These are phyloP conservation scores for Cetoscarus ocellatus DNA, from an alignment of 2,797 vertebrate species.

Conservation along the genomic window DNA sequence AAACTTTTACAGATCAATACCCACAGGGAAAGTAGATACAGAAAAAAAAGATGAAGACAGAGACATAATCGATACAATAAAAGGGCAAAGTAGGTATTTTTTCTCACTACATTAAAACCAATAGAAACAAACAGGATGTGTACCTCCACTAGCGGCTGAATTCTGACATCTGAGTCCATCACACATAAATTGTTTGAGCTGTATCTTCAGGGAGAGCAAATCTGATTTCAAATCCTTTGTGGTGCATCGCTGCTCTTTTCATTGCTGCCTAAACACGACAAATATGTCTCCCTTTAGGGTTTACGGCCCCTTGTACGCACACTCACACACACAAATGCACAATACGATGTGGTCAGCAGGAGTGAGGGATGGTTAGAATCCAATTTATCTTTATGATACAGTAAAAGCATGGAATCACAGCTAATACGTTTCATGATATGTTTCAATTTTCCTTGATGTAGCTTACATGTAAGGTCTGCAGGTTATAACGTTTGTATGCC, in stretches of 20 bases:
- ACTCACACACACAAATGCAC: slow-evolving; percentile 5
- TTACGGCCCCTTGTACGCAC: slow-evolving; percentile 6
- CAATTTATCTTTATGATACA: neutral
- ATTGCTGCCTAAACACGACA: slow-evolving; percentile 20
- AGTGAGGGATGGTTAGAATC: neutral
- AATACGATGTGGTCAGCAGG: neutral
- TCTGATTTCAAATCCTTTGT: slow-evolving; percentile 1
- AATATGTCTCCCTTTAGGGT: neutral
- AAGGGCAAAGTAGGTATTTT: neutral
- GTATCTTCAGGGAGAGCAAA: neutral
- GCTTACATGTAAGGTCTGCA: too few relatives aligned
- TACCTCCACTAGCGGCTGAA: neutral
- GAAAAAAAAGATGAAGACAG: neutral
- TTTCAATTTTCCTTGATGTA: neutral
- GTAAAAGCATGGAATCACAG: neutral
- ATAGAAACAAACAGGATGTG: neutral
- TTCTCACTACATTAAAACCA: neutral
- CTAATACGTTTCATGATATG: neutral
- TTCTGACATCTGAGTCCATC: slow-evolving; percentile 1
- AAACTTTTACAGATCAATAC: neutral
- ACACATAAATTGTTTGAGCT: slow-evolving; percentile 3
- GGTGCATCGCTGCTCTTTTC: neutral
- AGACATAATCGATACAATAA: neutral
- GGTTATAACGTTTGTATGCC: too few relatives aligned
- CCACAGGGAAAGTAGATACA: neutral